These are phyloP conservation scores for Iselma pallidipennis DNA, from an alignment of 2,888 invertebrate species.

Conservation along the genomic window DNA sequence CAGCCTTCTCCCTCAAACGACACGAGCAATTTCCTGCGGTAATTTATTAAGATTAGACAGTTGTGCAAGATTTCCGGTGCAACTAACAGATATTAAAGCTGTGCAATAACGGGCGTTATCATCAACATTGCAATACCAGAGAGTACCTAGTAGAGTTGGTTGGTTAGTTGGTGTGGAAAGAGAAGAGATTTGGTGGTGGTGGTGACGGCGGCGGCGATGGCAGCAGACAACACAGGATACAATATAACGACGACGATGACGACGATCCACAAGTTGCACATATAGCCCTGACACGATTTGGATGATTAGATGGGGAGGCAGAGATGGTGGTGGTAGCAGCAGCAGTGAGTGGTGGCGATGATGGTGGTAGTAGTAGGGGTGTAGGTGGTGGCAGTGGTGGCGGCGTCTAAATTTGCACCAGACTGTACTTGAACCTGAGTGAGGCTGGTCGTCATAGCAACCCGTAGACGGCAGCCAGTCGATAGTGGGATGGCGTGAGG, in stretches of 20 bases:
- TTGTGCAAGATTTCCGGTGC: background rate
- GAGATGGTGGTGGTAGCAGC: background rate
- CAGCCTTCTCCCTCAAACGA: background rate
- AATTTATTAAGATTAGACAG: background rate
- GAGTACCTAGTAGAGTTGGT: background rate
- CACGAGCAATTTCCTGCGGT: background rate
- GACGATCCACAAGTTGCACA: constrained; percentile 33
- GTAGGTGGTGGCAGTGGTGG: constrained; percentile 21
- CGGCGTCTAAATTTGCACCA: constrained; percentile 40
- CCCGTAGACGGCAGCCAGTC: constrained; percentile 48
- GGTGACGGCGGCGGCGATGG: constrained; percentile 3
- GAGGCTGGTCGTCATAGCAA: constrained; percentile 47
- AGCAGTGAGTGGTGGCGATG: constrained; percentile 15
- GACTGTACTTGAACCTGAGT: constrained; percentile 51
- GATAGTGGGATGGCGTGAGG: constrained; percentile 40
- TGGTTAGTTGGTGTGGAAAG: background rate
- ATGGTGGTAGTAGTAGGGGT: constrained; percentile 15
- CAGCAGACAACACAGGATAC: background rate
- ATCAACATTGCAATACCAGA: constrained; percentile 8
- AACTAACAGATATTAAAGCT: constrained; percentile 3
- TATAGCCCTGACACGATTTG: constrained; percentile 28
- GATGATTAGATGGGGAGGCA: constrained; percentile 17
- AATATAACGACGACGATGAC: background rate
- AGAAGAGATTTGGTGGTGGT: background rate
- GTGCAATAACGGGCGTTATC: background rate